Conservation (phyloP, 2,888 invertebrate genomes). For the Troglohyphantes excavatus region DNA sequence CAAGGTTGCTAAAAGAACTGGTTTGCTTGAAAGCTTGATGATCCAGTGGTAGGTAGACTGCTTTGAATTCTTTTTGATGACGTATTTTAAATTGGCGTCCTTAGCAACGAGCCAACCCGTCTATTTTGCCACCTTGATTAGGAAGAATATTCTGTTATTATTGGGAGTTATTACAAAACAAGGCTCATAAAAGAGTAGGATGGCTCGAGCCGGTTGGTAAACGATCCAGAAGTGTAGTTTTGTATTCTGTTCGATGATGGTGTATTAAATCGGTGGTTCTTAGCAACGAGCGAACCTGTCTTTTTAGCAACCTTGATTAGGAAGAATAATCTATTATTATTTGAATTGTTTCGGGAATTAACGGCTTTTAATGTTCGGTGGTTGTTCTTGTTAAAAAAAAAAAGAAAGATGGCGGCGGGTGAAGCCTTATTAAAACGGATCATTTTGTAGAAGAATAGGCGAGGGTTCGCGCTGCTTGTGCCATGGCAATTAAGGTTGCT, state of each 20-base stretch:
- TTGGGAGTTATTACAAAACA: too few relatives aligned
- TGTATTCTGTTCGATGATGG: too few relatives aligned
- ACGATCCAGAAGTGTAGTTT: too few relatives aligned
- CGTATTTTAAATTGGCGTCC: too few relatives aligned
- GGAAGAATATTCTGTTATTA: too few relatives aligned
- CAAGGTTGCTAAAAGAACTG: neutral
- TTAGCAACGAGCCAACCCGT: too few relatives aligned
- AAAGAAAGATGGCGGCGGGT: conserved; percentile 10
- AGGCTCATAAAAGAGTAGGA: too few relatives aligned
- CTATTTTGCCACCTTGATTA: too few relatives aligned
- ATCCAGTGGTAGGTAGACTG: too few relatives aligned
- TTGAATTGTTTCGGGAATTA: conserved; percentile 39
- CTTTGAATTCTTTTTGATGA: too few relatives aligned
- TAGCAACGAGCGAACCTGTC: neutral
- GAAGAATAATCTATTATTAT: neutral
- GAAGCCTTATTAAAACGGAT: conserved; percentile 22
- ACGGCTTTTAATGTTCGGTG: conserved; percentile 66
- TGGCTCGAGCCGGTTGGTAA: too few relatives aligned
- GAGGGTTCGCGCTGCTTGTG: neutral
- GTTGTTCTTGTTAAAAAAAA: conserved; percentile 8
- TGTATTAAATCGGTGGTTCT: neutral
- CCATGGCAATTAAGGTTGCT: conserved; percentile 28
- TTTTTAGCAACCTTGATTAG: neutral
- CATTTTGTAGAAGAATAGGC: conserved; percentile 1
- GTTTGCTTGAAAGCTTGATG: too few relatives aligned